Conservation (phyloP, 2,888 invertebrate species). For the Yponomeuta malinellus region DNA sequence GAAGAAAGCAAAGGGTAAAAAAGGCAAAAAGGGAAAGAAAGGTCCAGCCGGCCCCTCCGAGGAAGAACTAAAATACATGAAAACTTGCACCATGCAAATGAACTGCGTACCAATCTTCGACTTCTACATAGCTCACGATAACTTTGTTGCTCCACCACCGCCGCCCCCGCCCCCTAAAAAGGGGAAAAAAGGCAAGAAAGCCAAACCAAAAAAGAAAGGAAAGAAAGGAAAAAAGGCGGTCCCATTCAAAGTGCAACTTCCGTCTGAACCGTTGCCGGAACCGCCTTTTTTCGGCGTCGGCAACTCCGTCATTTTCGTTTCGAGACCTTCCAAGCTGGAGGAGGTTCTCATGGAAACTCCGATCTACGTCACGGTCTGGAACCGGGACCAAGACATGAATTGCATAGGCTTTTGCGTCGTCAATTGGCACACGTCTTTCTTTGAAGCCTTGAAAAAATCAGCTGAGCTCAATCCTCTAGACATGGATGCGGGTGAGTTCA, state of each 20-base stretch:
- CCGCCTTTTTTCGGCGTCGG: constrained; percentile 68
- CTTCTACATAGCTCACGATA: constrained; percentile 66
- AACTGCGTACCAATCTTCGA: constrained; percentile 62
- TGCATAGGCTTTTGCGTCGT: constrained; percentile 56
- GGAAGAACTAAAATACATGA: constrained; percentile 67
- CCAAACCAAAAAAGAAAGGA: constrained; percentile 34
- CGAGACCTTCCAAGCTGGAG: constrained; percentile 56
- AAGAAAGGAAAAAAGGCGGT: constrained; percentile 23
- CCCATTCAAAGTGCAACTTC: constrained; percentile 45
- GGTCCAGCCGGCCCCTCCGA: constrained; percentile 59
- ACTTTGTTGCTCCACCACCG: constrained; percentile 61
- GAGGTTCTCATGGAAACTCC: constrained; percentile 56
- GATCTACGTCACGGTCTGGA: constrained; percentile 63
- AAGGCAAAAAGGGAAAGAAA: constrained; percentile 54
- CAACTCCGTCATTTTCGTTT: constrained; percentile 59
- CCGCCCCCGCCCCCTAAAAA: constrained; percentile 43
- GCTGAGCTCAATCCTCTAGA: constrained; percentile 54
- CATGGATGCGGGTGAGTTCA: constrained; percentile 56
- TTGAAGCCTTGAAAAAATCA: constrained; percentile 48
- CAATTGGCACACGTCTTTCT: constrained; percentile 61
- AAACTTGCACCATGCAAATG: constrained; percentile 65
- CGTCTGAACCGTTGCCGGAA: constrained; percentile 64
- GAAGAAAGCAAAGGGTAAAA: constrained; percentile 29
- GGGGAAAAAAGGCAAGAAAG: constrained; percentile 23
- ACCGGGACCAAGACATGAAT: constrained; percentile 59